A percentile compares a stretch with the other conserved stretches of the same genome.
These are phyloP conservation scores for Alouatta caraya DNA, from an alignment of 2,797 vertebrate species.

Conservation along the genomic window DNA sequence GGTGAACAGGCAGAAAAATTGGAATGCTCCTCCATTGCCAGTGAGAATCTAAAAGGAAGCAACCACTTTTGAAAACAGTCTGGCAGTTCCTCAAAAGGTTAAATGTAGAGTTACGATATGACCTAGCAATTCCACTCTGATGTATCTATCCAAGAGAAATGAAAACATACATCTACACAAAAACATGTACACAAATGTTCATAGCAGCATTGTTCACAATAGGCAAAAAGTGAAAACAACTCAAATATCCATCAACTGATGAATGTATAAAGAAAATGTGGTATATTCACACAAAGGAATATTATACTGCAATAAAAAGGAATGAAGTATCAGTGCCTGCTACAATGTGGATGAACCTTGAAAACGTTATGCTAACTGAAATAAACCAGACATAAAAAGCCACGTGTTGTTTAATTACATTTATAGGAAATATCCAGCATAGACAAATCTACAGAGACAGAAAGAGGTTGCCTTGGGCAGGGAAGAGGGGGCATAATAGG, in stretches of 20 bases:
- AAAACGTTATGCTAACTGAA: not conserved
- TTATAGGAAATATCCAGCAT: not conserved
- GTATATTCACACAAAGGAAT: not conserved
- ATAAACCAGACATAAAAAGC: not conserved
- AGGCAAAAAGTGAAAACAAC: not conserved
- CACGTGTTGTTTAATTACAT: not conserved
- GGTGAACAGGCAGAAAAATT: not conserved
- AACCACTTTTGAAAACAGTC: not conserved
- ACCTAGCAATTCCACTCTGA: not conserved
- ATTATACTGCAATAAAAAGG: not conserved
- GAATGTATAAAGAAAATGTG: not conserved
- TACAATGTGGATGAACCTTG: not conserved
- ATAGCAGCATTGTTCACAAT: not conserved
- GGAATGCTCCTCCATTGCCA: not conserved
- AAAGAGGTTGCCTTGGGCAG: not conserved
- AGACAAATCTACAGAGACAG: not conserved
- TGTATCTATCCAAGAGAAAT: not conserved
- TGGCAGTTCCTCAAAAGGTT: not conserved
- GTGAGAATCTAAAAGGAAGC: not conserved
- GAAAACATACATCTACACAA: not conserved
- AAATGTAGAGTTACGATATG: not conserved
- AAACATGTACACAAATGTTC: not conserved
- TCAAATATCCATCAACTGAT: not conserved
- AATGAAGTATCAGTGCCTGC: not conserved
- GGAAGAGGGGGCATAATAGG: not conserved